Percentiles rank a stretch among this genome's conserved stretches.
phyloP scores from a whole-genome alignment of 2,797 vertebrate genomes.

The Melanotaenia boesemani region DNA sequence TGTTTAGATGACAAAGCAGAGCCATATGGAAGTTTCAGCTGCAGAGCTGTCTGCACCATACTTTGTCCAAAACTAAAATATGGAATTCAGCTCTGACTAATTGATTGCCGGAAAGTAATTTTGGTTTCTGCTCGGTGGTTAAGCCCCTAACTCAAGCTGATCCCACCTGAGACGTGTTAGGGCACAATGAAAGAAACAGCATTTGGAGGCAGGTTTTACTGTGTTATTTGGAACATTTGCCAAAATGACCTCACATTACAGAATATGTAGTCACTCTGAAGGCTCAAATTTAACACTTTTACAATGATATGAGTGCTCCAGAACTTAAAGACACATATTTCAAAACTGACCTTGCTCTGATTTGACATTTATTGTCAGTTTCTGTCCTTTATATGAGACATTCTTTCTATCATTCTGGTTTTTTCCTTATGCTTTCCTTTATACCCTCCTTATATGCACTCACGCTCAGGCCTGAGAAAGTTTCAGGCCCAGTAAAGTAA shows the following conservation, averaged over 20 bases:
- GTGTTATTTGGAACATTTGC: conserved; percentile 23
- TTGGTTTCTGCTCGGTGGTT: conserved; percentile 35
- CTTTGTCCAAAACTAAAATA: conserved; percentile 25
- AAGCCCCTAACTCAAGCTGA: conserved; percentile 22
- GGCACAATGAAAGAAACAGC: conserved; percentile 25
- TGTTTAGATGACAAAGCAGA: conserved; percentile 19
- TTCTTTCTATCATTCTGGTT: conserved; percentile 19
- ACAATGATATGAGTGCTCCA: conserved; percentile 12
- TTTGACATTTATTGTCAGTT: conserved; percentile 53
- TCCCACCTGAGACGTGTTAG: conserved; percentile 12
- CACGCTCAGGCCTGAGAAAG: conserved; percentile 39
- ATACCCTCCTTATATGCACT: conserved; percentile 15
- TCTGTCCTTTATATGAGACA: conserved; percentile 51
- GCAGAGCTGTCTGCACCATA: conserved; percentile 9
- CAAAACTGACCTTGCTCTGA: conserved; percentile 40
- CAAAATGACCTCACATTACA: conserved; percentile 23
- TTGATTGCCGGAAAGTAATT: conserved; percentile 30
- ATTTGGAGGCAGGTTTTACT: conserved; percentile 1
- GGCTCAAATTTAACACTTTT: conserved; percentile 8
- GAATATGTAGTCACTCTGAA: conserved; percentile 22
- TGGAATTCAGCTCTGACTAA: conserved; percentile 7
- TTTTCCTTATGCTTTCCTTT: conserved; percentile 10
- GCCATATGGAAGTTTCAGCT: conserved; percentile 12
- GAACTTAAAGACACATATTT: conserved; percentile 15
- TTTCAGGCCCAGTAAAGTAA: conserved; percentile 51